Percentiles rank a stretch among this genome's conserved stretches.
Evolutionary conservation across 2,113 vertebrate species (phyloP).

Genomic region (Paradisaea rubra): DNA sequence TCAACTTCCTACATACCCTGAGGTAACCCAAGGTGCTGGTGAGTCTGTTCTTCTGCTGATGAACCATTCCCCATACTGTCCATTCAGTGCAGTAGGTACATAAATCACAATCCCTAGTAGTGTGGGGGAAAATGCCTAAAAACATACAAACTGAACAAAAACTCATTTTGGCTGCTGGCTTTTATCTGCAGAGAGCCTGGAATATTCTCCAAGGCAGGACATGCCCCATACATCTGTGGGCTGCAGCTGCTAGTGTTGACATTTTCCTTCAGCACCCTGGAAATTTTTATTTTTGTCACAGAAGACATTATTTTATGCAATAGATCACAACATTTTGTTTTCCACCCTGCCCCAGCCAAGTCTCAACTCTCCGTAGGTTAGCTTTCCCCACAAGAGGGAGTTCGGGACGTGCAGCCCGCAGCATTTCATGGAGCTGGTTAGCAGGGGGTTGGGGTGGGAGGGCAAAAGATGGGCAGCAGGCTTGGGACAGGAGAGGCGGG

Average conservation of each 20-base stretch:
- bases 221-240: not conserved
- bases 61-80: not conserved
- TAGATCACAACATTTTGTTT: conserved; percentile 8
- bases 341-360: not conserved
- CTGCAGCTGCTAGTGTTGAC: not conserved
- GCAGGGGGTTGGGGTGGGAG: not conserved
- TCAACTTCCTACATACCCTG: not conserved
- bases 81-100: not conserved
- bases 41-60: not conserved
- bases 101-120: not conserved
- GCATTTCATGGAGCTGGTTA: not conserved
- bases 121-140: not conserved
- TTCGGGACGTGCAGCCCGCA: not conserved
- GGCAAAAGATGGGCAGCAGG: not conserved
- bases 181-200: not conserved
- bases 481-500: not conserved
- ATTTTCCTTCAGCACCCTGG: not conserved
- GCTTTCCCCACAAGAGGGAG: conserved; percentile 50
- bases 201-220: not conserved
- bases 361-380: not conserved
- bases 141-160: not conserved
- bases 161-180: not conserved
- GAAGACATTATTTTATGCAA: not conserved
- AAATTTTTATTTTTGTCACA: not conserved
- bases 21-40: not conserved